Evolutionary conservation across 35 echinoderm and acorn worm species (phyloP).

Genomic region (Amphiura filiformis): DNA sequence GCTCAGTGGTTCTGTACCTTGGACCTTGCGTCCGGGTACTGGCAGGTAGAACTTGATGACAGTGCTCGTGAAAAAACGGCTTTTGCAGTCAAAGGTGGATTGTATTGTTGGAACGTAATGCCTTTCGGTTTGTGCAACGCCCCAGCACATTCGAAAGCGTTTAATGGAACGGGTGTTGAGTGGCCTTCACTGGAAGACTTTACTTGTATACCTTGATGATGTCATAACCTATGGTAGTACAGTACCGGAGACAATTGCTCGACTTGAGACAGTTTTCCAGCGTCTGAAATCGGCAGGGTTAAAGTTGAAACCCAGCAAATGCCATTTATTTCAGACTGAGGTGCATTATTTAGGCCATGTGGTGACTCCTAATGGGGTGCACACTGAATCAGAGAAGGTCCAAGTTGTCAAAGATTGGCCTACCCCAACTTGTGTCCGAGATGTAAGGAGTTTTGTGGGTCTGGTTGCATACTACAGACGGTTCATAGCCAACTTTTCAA

Average conservation of each 20-base stretch:
- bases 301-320: constrained; percentile 32
- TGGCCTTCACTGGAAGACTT: constrained; percentile 43
- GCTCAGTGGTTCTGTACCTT: constrained; percentile 26
- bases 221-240: constrained; percentile 16
- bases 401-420: constrained; percentile 38
- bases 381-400: constrained; percentile 42
- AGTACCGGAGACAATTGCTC: neutral
- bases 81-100: constrained; percentile 35
- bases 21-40: constrained; percentile 20
- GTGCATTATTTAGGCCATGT: constrained; percentile 43
- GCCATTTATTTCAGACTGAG: constrained; percentile 28
- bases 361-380: constrained; percentile 20
- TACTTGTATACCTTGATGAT: constrained; percentile 39
- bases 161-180: constrained; percentile 42
- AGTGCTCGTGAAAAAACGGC: constrained; percentile 54
- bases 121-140: constrained; percentile 62
- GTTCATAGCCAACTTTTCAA: constrained; percentile 42
- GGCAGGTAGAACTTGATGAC: constrained; percentile 28
- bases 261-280: neutral
- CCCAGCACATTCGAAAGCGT: constrained; percentile 40
- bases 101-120: constrained; percentile 56
- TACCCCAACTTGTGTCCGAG: constrained; percentile 18
- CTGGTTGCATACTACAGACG: constrained; percentile 47
- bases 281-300: neutral
- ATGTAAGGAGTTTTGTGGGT: constrained; percentile 52